phyloP scores from a whole-genome alignment of 2,797 vertebrate genomes.

The Lacerta viridis region DNA sequence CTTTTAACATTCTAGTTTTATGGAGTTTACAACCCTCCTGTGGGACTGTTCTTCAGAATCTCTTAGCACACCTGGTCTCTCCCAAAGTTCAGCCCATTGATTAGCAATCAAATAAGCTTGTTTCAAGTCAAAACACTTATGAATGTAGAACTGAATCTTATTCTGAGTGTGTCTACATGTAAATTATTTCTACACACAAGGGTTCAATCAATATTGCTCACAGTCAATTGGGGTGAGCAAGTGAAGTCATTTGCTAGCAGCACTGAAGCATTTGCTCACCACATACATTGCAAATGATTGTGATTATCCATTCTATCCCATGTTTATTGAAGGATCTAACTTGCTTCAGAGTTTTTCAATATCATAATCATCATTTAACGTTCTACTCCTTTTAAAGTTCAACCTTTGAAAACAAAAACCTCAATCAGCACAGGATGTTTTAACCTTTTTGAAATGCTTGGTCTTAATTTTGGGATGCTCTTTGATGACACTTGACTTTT shows the following conservation, averaged over 20 bases:
- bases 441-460: neutral
- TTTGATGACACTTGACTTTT: neutral
- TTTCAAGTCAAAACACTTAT: slow-evolving; percentile 54
- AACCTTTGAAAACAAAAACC: neutral
- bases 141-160: slow-evolving; percentile 30
- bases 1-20: slow-evolving; percentile 1
- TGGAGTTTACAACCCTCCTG: neutral
- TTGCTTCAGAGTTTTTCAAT: slow-evolving; percentile 13
- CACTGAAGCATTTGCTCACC: neutral
- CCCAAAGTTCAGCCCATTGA: slow-evolving; percentile 49
- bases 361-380: neutral
- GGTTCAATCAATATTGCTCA: neutral
- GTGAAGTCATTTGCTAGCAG: slow-evolving; percentile 1
- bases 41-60: slow-evolving; percentile 3
- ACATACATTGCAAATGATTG: neutral
- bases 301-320: neutral
- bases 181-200: slow-evolving; percentile 33
- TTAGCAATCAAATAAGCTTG: slow-evolving; percentile 57
- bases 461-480: neutral
- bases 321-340: neutral
- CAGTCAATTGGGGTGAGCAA: neutral
- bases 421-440: neutral
- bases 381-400: neutral
- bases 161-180: slow-evolving; percentile 16
- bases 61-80: slow-evolving; percentile 28